Conservation (phyloP, 2,797 vertebrate genomes). For the Micromesistius poutassou region DNA sequence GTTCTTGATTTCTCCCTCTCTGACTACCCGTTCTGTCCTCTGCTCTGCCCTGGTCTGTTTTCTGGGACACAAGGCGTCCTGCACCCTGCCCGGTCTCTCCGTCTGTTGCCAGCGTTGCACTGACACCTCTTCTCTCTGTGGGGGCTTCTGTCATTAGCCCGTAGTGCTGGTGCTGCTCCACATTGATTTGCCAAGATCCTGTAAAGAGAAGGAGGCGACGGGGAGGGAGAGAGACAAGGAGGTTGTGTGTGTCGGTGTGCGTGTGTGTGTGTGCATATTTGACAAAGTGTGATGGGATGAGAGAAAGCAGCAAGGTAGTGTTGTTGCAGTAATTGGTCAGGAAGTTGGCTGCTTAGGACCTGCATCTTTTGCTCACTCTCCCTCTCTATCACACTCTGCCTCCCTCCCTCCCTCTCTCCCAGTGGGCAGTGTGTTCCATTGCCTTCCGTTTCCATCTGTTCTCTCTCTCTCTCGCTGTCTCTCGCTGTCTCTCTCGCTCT, state of each 20-base stretch:
- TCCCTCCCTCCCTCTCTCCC: slow-evolving; percentile 46
- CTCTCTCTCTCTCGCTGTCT: slow-evolving; percentile 38
- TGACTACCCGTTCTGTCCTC: slow-evolving; percentile 18
- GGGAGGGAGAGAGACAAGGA: neutral
- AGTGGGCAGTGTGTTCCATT: slow-evolving; percentile 60
- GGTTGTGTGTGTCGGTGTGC: slow-evolving; percentile 5
- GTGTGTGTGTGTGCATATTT: neutral
- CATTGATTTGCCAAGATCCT: neutral
- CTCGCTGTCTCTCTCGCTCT: slow-evolving; percentile 27
- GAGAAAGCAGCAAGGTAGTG: slow-evolving; percentile 16
- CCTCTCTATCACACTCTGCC: slow-evolving; percentile 19
- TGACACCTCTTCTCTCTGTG: slow-evolving; percentile 31
- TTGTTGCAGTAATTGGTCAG: slow-evolving; percentile 71
- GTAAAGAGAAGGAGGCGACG: neutral
- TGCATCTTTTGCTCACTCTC: slow-evolving; percentile 30
- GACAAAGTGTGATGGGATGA: slow-evolving; percentile 9
- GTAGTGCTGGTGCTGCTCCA: slow-evolving; percentile 48
- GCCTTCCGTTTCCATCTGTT: slow-evolving; percentile 60
- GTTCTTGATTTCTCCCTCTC: slow-evolving; percentile 15
- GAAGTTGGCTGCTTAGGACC: slow-evolving; percentile 65
- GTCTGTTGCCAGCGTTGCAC: slow-evolving; percentile 17
- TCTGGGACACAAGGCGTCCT: neutral
- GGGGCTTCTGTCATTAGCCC: slow-evolving; percentile 51
- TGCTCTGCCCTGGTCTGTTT: neutral
- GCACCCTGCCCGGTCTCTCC: neutral